Evolutionary conservation across 2,797 vertebrate genomes (phyloP), one percentile per base, ranked within the genome.

Genomic region (Alosa sapidissima): DNA sequence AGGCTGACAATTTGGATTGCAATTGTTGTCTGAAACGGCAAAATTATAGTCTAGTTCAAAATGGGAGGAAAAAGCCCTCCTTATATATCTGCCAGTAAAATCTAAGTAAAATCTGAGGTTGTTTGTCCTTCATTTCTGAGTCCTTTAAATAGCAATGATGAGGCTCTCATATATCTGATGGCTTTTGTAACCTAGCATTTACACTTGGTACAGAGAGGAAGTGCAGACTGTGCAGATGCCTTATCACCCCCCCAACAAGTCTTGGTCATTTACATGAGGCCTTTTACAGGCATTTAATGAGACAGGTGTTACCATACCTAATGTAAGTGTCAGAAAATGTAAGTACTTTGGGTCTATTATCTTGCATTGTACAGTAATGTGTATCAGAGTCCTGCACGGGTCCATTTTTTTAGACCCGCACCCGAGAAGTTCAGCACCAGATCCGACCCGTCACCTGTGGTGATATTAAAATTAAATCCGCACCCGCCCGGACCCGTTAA

Each of bases 21-120:
- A 68, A 68, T 72, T 47, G 36, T 47, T 3, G 16, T 78, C 47
- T 78, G n/a, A 41, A 54, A 10, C 52, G 68, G 33, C 33, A 10
- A 72, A 72, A 72, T 47, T 78, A 78, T 78, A 78, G 72, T 45
- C 14, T 72, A 36, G 11, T 36, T 72, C 65, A 72, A 68, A 33
- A 68, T 33, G 13, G 33, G 4, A 33, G 3, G 13, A 72, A 36
- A 72, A 14, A 24, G 3, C 2, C 33, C 13, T 41, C 0, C 28
- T 41, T 72, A 72, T 28, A 16, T 14, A 41, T 36, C 65, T 36
- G 33, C 65, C 11, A 36, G 28, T 72, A 28, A 72, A 36, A 72
- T 72, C 1, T 36, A 11, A 72, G 13, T 72, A 28, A 72, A 36
- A 72, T 72, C 1, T 36, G 33, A 72, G 13, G 65, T 72, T 41